A percentile compares a stretch with the other conserved stretches of the same genome.
Conservation (phyloP, 2,797 vertebrate species). For the Morelia viridis region DNA sequence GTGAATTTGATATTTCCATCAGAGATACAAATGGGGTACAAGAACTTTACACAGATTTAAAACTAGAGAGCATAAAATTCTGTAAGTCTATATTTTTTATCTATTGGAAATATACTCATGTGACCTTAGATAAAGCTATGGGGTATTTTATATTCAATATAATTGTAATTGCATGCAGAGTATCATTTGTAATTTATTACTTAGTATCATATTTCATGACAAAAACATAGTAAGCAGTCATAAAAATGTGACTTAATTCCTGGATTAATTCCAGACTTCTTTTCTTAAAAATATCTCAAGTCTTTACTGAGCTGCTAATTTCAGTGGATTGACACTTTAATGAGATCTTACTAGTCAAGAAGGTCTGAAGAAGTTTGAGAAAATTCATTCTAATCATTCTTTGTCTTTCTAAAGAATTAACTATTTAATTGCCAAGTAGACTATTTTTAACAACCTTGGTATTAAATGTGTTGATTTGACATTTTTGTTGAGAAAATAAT, state of each 20-base stretch:
- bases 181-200: neutral
- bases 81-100: slow-evolving; percentile 48
- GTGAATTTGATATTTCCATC: slow-evolving; percentile 50
- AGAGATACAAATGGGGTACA: slow-evolving; percentile 49
- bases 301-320: neutral
- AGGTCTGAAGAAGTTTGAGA: neutral
- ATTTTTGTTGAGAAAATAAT: neutral
- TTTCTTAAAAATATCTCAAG: neutral
- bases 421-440: neutral
- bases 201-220: neutral
- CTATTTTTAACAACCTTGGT: neutral
- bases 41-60: slow-evolving; percentile 44
- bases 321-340: neutral
- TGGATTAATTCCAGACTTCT: neutral
- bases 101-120: neutral
- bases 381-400: neutral
- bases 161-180: neutral
- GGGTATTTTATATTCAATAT: neutral
- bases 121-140: neutral
- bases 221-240: neutral
- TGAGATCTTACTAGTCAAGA: neutral
- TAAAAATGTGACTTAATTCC: neutral
- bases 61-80: slow-evolving; percentile 44
- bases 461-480: neutral
- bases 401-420: neutral